A percentile compares a stretch with the other conserved stretches of the same genome.
Evolutionary conservation across 92 coral and sea anemone species (phyloP).

Genomic region (Epizoanthus illoricatus): DNA sequence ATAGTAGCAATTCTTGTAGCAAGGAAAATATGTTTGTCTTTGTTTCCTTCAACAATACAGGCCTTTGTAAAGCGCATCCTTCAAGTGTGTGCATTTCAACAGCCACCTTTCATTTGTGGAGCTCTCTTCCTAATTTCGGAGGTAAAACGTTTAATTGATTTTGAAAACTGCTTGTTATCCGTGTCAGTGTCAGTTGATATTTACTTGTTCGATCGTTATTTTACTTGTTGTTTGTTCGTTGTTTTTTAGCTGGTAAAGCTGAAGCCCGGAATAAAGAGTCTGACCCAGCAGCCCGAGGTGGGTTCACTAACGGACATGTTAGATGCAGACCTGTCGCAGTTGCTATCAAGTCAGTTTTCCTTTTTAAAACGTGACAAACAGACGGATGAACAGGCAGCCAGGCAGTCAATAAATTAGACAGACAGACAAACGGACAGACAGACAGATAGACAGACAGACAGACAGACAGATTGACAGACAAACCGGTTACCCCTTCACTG

Average conservation of each 20-base stretch:
- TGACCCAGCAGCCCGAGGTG: conserved; percentile 92
- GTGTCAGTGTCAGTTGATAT: not conserved
- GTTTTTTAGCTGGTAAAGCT: conserved; percentile 69
- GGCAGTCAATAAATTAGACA: no score
- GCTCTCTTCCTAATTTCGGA: conserved; percentile 80
- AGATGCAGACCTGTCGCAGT: not conserved
- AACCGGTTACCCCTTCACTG: no score
- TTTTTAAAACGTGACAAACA: no score
- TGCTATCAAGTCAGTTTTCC: no score
- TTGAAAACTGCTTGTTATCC: not conserved
- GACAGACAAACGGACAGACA: no score
- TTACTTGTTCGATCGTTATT: not conserved
- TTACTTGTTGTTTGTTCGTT: not conserved
- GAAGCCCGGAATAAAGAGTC: conserved; percentile 83
- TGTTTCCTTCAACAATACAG: conserved; percentile 36
- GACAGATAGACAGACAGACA: no score
- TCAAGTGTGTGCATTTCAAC: conserved; percentile 87
- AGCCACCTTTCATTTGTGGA: conserved; percentile 87
- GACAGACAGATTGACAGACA: no score
- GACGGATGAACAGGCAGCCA: no score
- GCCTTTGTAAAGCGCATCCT: conserved; percentile 93
- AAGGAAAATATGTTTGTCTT: not conserved
- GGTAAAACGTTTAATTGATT: conserved; percentile 43
- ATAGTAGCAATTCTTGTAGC: not conserved
- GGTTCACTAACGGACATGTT: not conserved